Base-by-base conservation (phyloP, 1,140 invertebrate genomes). In the Brachionus rotundiformis region DNA sequence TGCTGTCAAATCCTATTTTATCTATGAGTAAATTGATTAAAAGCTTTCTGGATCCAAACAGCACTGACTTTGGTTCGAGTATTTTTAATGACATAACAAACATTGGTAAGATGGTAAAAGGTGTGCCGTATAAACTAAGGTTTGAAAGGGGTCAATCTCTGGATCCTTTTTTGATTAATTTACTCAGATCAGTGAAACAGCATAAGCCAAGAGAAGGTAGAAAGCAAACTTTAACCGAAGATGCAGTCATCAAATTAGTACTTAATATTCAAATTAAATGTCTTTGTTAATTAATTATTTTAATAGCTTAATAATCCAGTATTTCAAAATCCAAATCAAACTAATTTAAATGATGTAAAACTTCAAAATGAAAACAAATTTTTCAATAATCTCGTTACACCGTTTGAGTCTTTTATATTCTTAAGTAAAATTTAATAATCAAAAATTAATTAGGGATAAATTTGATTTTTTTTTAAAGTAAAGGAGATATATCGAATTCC, bases 51-150 rank as follows among this genome's bases (percentile, higher is more conserved):
- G 76, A 79, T 49, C 76, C 76, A 5, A 54, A 79, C 3, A 79
- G 76, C 29, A 79, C 36, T 63, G 76, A 79, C 25, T 79, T 79
- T 39, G 59, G 76, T 27, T 79, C 76, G 29, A 79, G 76, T n/a
- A 79, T 79, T 11, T 79, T 79, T 27, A 79, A 79, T 63, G 76
- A 79, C 41, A 59, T 79, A 6, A 59, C 44, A 19, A 79, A 59
- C 25, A 79, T 79, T 59, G 59, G 76, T n/a, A 79, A 79, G 41
- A 54, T 79, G 76, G 76, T 79, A 16, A 79, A 79, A 63, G 76
- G 76, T 7, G 76, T 79, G 13, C 76, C 76, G 4, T 79, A 54
- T 31, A 79, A 79, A 39, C 7, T 79, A 16, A 79, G 76, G 54
- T 33, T 79, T 29, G 76, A 79, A 59, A 11, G 76, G 29, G 76